These are phyloP conservation scores for Hofmannophila pseudospretella DNA, from an alignment of 2,888 invertebrate species.

Conservation along the genomic window DNA sequence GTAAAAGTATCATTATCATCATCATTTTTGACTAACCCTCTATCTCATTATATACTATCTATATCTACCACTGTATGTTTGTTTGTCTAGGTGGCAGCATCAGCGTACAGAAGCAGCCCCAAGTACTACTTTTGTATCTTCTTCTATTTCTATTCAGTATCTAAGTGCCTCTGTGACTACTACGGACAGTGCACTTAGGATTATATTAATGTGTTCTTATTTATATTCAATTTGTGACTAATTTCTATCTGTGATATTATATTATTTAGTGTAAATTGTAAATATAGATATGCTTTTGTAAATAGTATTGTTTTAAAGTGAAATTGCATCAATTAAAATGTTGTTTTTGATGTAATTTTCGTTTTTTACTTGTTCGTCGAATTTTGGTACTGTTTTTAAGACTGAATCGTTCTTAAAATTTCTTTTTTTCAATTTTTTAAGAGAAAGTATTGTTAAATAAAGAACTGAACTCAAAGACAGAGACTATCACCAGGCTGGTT, in stretches of 20 bases:
- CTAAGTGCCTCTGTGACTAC: constrained; percentile 31
- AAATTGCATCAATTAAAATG: background rate
- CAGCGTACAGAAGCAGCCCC: constrained; percentile 14
- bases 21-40: constrained; percentile 1
- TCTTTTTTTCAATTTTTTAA: no score
- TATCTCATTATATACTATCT: constrained; percentile 3
- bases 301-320: background rate
- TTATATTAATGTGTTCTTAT: background rate
- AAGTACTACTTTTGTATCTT: constrained; percentile 15
- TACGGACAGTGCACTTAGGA: constrained; percentile 19
- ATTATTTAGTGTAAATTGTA: constrained; percentile 15
- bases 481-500: no score
- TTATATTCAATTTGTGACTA: constrained; percentile 19
- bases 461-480: no score
- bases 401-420: no score
- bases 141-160: constrained; percentile 33
- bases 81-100: constrained; percentile 34
- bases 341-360: background rate
- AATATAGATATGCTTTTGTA: constrained; percentile 12
- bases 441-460: no score
- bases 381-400: no score
- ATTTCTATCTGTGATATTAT: constrained; percentile 31
- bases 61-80: constrained; percentile 7
- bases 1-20: background rate
- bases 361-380: background rate